Evolutionary conservation across 2,113 vertebrate species (phyloP).

Genomic region (Synchiropus splendidus): DNA sequence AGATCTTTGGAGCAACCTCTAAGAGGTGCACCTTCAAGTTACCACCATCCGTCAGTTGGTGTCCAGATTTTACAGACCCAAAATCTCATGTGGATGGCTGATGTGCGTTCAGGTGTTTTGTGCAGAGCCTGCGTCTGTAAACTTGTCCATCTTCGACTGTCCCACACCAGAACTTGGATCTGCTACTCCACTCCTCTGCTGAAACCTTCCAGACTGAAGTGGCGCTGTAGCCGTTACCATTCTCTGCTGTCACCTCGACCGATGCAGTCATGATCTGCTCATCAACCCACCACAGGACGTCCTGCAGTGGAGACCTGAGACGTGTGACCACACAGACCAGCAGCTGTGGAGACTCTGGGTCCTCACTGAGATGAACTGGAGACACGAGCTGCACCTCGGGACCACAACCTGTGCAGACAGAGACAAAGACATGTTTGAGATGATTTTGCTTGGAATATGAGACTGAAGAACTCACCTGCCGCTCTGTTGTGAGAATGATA

Average conservation of each 20-base stretch:
- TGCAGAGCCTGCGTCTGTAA: slow-evolving; percentile 16
- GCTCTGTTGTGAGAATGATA: not conserved
- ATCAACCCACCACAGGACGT: slow-evolving; percentile 37
- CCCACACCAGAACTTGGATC: slow-evolving; percentile 34
- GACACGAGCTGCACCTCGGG: slow-evolving; percentile 15
- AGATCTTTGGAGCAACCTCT: too few species aligned
- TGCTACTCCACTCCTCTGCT: slow-evolving; percentile 2
- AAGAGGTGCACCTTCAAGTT: too few species aligned
- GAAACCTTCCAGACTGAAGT: slow-evolving; percentile 22
- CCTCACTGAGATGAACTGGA: not conserved
- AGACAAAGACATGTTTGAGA: not conserved
- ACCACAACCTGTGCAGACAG: slow-evolving; percentile 3
- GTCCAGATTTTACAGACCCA: too few species aligned
- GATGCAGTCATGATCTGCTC: not conserved
- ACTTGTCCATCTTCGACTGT: slow-evolving; percentile 1
- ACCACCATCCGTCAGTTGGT: too few species aligned
- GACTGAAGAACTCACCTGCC: not conserved
- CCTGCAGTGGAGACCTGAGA: slow-evolving; percentile 1
- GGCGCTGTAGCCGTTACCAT: slow-evolving; percentile 16
- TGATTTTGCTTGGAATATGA: not conserved
- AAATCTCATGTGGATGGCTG: too few species aligned
- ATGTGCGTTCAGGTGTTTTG: too few species aligned
- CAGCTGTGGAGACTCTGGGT: slow-evolving; percentile 4
- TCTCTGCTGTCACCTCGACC: slow-evolving; percentile 4
- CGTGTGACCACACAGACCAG: slow-evolving; percentile 33